These are phyloP conservation scores for Rhombomys opimus DNA, from an alignment of 2,113 vertebrate species.

Conservation along the genomic window DNA sequence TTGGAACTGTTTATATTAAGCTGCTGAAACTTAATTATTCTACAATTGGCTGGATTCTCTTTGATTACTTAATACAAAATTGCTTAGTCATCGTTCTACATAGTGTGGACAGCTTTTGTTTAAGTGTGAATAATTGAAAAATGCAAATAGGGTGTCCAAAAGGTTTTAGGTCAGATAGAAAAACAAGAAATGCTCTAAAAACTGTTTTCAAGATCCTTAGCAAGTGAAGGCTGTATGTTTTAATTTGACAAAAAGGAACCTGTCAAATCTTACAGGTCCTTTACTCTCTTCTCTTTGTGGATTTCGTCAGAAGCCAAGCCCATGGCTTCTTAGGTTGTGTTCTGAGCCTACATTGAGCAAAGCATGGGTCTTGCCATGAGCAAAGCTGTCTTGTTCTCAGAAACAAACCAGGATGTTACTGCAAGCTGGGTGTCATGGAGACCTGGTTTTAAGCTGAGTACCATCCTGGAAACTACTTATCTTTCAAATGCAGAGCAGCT, in stretches of 20 bases:
- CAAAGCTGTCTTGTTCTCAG: not conserved
- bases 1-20: conserved; percentile 86
- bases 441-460: not conserved
- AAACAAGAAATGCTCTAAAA: conserved; percentile 52
- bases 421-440: not conserved
- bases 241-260: conserved; percentile 65
- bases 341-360: conserved; percentile 27
- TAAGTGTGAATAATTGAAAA: conserved; percentile 71
- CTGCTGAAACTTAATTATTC: conserved; percentile 86
- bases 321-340: not conserved
- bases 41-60: conserved; percentile 82
- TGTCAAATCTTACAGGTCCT: conserved; percentile 55
- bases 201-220: not conserved
- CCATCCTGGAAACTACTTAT: not conserved
- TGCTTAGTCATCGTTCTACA: conserved; percentile 86
- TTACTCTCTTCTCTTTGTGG: conserved; percentile 55
- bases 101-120: conserved; percentile 72
- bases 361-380: not conserved
- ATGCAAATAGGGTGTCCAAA: conserved; percentile 34
- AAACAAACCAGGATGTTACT: not conserved
- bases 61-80: conserved; percentile 83
- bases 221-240: conserved; percentile 78
- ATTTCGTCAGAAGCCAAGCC: conserved; percentile 60
- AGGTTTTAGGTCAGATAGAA: conserved; percentile 64
- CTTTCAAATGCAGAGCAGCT: not conserved